Base-by-base conservation (phyloP, 2,113 vertebrate species). In the Corvus cornix region DNA sequence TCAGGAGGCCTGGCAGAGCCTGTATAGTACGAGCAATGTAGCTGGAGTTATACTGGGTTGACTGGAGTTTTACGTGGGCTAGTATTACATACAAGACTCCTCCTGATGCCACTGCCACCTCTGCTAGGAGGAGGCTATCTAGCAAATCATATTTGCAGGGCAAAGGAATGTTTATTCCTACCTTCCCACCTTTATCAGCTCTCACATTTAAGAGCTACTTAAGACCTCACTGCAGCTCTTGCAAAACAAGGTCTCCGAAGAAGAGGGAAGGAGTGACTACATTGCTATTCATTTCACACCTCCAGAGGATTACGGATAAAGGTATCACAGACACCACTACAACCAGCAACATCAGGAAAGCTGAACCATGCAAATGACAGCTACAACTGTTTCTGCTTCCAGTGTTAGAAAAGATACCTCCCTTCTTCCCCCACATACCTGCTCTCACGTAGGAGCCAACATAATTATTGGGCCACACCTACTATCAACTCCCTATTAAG, bases 221-320 rank as follows among this genome's bases (percentile, higher is more conserved):
- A 53, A 93, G 60, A 88, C 39, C 8, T 52, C 58, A 68, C 7
- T 56, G 69, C 52, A 87, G 41, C 41, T 91, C 64, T 41, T 68
- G 28, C 62, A 86, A 90, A 79, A 79, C 4, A 20, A 64, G 35
- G 8, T 92, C 33, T 78, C 55, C 52, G 39, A 84, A 91, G 62
- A 14, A 78, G 39, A 72, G 22, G 16, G 24, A 70, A 63, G 64
- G 39, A 75, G 33, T 3, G 30, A 74, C 59, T 31, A 14, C 28
- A 55, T 3, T 31, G 63, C 31, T 17, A 33, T 31, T 67, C 4
- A 35, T 49, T 73, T 84, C 44, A 21, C 37, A 72, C 28, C n/a
- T 87, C 33, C 5, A 5, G 23, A 48, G 23, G 23, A 64, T 43
- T 58, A 73, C 0, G 0, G 22, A 67, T 3, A 4, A 66, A 8